phyloP scores from a whole-genome alignment of 1,140 invertebrate species.

The Cydia strobilella region DNA sequence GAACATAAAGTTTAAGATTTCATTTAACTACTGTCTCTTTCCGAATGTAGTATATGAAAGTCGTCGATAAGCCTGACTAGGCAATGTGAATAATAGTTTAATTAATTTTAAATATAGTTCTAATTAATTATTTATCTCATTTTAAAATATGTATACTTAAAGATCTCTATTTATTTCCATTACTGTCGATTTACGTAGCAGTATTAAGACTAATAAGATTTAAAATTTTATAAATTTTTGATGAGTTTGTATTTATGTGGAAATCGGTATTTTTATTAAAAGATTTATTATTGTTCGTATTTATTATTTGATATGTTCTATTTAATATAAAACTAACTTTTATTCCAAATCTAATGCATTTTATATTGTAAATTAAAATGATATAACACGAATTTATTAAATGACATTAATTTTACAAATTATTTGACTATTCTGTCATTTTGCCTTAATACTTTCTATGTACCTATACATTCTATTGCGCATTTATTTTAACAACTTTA shows the following conservation, averaged over 20 bases:
- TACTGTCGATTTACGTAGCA: background rate
- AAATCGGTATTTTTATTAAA: too few relatives aligned
- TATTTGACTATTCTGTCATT: background rate
- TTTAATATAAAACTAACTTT: background rate
- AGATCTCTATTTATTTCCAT: conserved; percentile 10
- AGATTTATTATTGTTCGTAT: background rate
- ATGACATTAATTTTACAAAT: background rate
- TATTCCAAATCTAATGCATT: conserved; percentile 14
- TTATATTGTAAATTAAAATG: background rate
- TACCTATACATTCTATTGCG: conserved; percentile 3
- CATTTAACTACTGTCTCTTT: background rate
- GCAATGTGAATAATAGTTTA: conserved; percentile 6
- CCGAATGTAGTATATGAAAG: background rate
- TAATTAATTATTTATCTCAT: background rate
- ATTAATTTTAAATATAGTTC: background rate
- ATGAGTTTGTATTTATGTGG: background rate
- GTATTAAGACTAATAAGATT: background rate
- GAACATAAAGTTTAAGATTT: background rate
- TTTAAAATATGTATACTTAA: background rate
- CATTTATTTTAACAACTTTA: conserved; percentile 3
- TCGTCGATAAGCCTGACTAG: background rate
- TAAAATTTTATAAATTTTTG: background rate
- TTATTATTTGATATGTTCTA: background rate
- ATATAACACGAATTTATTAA: background rate
- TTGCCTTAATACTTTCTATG: background rate